A percentile compares a stretch with the other conserved stretches of the same genome.
These are phyloP conservation scores for Reticulitermes lucifugus DNA, from an alignment of 2,888 invertebrate genomes.

Conservation along the genomic window DNA sequence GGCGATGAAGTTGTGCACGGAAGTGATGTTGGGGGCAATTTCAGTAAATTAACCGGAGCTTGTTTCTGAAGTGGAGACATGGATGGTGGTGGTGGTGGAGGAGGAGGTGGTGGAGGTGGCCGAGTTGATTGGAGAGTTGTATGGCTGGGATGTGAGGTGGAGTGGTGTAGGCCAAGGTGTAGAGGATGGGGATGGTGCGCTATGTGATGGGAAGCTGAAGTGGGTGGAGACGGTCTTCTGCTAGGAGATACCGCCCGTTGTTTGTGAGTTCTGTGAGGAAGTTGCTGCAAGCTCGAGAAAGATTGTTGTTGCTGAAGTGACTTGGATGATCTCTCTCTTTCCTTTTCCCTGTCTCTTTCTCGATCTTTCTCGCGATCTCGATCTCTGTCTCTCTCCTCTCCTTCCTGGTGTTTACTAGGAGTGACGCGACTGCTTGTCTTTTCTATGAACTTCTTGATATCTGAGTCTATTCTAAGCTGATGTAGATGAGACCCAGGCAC, in stretches of 20 bases:
- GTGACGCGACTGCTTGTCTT: constrained; percentile 58
- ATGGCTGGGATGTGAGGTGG: constrained; percentile 63
- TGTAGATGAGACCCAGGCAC: constrained; percentile 48
- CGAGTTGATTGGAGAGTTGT: constrained; percentile 63
- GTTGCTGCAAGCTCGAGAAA: constrained; percentile 59
- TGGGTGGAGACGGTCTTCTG: constrained; percentile 71
- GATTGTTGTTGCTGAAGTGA: constrained; percentile 30
- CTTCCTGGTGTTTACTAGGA: constrained; percentile 17
- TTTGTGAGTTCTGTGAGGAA: constrained; percentile 62
- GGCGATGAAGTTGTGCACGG: constrained; percentile 70
- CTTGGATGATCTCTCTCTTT: constrained; percentile 30
- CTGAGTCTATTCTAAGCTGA: constrained; percentile 64
- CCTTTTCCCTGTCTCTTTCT: constrained; percentile 12
- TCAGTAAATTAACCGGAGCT: constrained; percentile 62
- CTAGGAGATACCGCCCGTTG: constrained; percentile 68
- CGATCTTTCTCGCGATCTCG: constrained; percentile 42
- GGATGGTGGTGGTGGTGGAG: constrained; percentile 60
- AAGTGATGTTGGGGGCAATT: constrained; percentile 62
- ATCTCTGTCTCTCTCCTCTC: constrained; percentile 41
- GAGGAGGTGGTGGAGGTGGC: constrained; percentile 61
- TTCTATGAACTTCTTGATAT: constrained; percentile 70
- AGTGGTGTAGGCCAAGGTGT: constrained; percentile 59
- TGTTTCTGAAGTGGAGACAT: constrained; percentile 64
- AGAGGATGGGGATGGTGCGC: constrained; percentile 54
- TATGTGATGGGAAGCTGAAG: constrained; percentile 56